Evolutionary conservation across 2,888 invertebrate species (phyloP), one percentile per base, ranked within the genome.

Genomic region (Lasioglossum zephyrum): DNA sequence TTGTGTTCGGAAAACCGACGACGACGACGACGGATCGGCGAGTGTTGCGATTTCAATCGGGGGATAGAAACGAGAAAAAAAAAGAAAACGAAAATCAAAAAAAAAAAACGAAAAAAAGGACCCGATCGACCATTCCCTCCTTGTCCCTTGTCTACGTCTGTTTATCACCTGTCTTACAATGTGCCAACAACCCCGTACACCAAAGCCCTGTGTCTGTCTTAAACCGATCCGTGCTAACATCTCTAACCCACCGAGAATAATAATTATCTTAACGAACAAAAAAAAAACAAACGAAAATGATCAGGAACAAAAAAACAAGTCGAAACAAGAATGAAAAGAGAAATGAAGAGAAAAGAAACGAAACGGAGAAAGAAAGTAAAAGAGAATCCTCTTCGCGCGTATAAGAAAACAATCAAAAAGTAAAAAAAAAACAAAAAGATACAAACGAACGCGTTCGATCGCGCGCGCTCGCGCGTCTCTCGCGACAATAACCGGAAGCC

Each of bases 91-190:
- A 31, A 31, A 63, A 63, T 13, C 13, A 31, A 63, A 63, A 63
- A 63, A 31, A 16, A 73, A 31, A 83, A 47, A 60, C 72, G 72
- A 76, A 84, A 47, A 72, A 82, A 85, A 87, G 69, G 74, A 91
- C 88, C 88, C 78, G 63, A 76, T 86, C 79, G 77, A 89, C 89
- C 89, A 74, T 63, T 92, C 93, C 92, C 92, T 92, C 93, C 94
- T 92, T 89, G 91, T 94, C 94, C 93, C 93, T 95, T 95, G 95
- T 95, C 95, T 95, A 93, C 94, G 95, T 95, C 95, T 94, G 92
- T 93, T 63, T 94, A 93, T 93, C 93, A 94, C 94, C 93, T 94
- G 93, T 92, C 91, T 74, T 92, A 92, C 90, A 93, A 91, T 93
- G 91, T 93, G 91, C 94, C 92, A 92, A 91, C 82, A 49, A 91